These are phyloP conservation scores for Paelopatides confundens DNA, from an alignment of 53 echinoderm and acorn worm genomes.

Conservation along the genomic window DNA sequence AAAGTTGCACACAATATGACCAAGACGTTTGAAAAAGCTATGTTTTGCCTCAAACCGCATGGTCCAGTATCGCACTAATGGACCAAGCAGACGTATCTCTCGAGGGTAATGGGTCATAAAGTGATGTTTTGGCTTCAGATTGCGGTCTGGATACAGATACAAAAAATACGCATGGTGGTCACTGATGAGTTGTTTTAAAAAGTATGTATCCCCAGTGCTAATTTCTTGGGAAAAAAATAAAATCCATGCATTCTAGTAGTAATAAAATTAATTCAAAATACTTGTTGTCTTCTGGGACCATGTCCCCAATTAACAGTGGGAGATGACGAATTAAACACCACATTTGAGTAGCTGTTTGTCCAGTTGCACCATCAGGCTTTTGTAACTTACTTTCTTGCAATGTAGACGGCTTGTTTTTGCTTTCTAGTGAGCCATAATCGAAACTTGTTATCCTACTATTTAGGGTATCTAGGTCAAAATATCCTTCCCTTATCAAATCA, in stretches of 20 bases:
- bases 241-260: slow-evolving; percentile 52
- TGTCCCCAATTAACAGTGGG: slow-evolving; percentile 45
- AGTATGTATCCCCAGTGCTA: neutral
- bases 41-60: slow-evolving; percentile 64
- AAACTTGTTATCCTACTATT: slow-evolving; percentile 40
- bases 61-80: slow-evolving; percentile 45
- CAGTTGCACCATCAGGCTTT: slow-evolving; percentile 29
- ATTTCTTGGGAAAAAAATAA: slow-evolving; percentile 37
- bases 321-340: slow-evolving; percentile 42
- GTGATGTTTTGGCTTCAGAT: slow-evolving; percentile 56
- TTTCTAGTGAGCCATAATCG: slow-evolving; percentile 45
- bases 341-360: slow-evolving; percentile 58
- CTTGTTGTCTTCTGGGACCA: slow-evolving; percentile 23
- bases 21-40: slow-evolving; percentile 40
- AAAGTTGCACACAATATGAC: slow-evolving; percentile 52
- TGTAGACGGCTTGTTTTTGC: slow-evolving; percentile 46
- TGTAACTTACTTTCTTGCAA: slow-evolving; percentile 31
- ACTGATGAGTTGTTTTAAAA: slow-evolving; percentile 40
- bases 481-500: slow-evolving; percentile 3
- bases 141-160: slow-evolving; percentile 21
- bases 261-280: slow-evolving; percentile 45
- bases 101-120: slow-evolving; percentile 53
- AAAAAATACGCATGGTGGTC: slow-evolving; percentile 47
- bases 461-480: slow-evolving; percentile 1
- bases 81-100: slow-evolving; percentile 37